These are phyloP conservation scores for Amphilophus citrinellus DNA, from an alignment of 2,113 vertebrate genomes.

Conservation along the genomic window DNA sequence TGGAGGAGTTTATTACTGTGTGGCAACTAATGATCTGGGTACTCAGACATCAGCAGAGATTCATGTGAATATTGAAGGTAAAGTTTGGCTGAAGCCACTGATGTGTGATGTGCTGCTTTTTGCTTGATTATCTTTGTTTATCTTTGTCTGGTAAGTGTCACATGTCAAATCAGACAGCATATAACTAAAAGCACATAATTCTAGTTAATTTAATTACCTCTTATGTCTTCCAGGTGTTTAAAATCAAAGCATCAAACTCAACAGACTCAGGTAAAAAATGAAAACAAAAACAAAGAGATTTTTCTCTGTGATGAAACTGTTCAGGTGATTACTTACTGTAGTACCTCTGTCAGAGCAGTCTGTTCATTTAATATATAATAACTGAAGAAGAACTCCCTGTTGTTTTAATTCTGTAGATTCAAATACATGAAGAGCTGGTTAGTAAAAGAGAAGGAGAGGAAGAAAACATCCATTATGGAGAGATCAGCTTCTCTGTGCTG, in stretches of 20 bases:
- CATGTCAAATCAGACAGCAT: not conserved
- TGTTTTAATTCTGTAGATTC: not conserved
- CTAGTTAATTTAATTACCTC: too few relatives aligned
- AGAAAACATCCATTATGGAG: slow-evolving; percentile 10
- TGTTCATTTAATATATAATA: not conserved
- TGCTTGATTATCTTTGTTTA: not conserved
- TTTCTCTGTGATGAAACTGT: too few relatives aligned
- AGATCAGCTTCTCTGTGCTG: not conserved
- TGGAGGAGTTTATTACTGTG: slow-evolving; percentile 1
- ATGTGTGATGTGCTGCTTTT: not conserved
- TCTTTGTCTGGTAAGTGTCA: not conserved
- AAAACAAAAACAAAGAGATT: too few relatives aligned
- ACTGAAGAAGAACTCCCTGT: not conserved
- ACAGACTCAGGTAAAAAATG: too few relatives aligned
- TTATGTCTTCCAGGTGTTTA: too few relatives aligned
- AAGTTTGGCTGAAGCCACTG: too few relatives aligned
- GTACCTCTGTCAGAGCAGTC: not conserved
- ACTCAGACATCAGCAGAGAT: not conserved
- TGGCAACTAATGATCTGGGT: not conserved
- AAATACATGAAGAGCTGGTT: not conserved
- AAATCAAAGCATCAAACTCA: too few relatives aligned
- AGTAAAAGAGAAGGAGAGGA: not conserved
- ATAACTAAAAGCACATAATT: too few relatives aligned
- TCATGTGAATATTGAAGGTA: too few relatives aligned
- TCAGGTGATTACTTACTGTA: too few relatives aligned